Percentiles rank a stretch among this genome's conserved stretches.
These are phyloP conservation scores for Drosophila kepulauana DNA, from an alignment of 1,140 invertebrate species.

Conservation along the genomic window DNA sequence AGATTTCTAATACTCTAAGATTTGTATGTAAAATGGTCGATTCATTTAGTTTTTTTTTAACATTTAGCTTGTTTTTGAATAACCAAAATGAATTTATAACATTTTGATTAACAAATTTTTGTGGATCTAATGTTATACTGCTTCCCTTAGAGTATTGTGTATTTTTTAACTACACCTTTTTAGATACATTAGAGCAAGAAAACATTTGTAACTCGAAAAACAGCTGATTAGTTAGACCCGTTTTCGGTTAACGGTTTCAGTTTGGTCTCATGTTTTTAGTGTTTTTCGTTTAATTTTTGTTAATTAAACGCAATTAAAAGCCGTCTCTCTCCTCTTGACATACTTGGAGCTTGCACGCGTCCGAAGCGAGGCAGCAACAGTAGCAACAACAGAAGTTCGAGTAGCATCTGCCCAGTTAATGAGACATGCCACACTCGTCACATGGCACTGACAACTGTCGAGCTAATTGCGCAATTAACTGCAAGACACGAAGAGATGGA, in stretches of 20 bases:
- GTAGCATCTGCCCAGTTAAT: constrained; percentile 62
- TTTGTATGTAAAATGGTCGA: no score
- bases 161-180: no score
- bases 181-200: no score
- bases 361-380: constrained; percentile 7
- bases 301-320: constrained; percentile 79
- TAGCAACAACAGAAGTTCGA: not conserved
- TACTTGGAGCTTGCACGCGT: constrained; percentile 28
- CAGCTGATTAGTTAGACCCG: not conserved
- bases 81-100: no score
- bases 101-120: no score
- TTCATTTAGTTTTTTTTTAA: no score
- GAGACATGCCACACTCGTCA: constrained; percentile 75
- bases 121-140: no score
- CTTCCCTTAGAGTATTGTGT: no score
- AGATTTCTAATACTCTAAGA: no score
- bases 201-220: not conserved
- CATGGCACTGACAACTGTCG: constrained; percentile 68
- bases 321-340: constrained; percentile 36
- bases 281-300: constrained; percentile 76
- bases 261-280: constrained; percentile 44
- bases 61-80: no score
- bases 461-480: constrained; percentile 81
- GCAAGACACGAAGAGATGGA: constrained; percentile 28
- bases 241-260: constrained; percentile 16